phyloP scores from a whole-genome alignment of 2,113 vertebrate species.

The Procavia capensis region DNA sequence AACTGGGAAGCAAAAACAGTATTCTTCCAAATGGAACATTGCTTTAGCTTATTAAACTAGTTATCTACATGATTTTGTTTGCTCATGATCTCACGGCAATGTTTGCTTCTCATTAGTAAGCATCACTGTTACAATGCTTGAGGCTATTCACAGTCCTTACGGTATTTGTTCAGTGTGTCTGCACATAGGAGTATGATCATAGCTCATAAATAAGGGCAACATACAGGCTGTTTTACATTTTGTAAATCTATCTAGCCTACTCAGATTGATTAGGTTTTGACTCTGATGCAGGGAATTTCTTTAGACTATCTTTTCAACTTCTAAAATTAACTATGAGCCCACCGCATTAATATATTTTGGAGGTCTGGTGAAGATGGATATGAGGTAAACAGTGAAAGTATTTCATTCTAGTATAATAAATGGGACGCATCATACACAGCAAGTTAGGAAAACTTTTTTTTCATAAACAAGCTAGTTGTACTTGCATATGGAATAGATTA shows the following conservation, averaged over 20 bases:
- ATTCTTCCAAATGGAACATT: background rate
- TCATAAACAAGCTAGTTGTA: background rate
- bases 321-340: background rate
- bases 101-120: background rate
- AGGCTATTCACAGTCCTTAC: background rate
- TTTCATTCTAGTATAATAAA: background rate
- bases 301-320: conserved; percentile 12
- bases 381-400: background rate
- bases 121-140: background rate
- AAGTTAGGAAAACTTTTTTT: background rate
- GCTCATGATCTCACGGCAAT: background rate
- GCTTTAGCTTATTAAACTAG: background rate
- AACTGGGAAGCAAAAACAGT: background rate
- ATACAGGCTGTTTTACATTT: background rate
- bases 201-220: background rate
- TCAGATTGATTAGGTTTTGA: background rate
- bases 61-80: background rate
- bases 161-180: background rate
- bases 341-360: background rate
- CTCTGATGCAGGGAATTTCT: background rate
- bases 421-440: background rate
- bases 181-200: background rate
- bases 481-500: background rate
- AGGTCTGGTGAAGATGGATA: background rate
- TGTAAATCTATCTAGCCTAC: background rate